Evolutionary conservation across 1,140 invertebrate species (phyloP).

Genomic region (Diprion similis): DNA sequence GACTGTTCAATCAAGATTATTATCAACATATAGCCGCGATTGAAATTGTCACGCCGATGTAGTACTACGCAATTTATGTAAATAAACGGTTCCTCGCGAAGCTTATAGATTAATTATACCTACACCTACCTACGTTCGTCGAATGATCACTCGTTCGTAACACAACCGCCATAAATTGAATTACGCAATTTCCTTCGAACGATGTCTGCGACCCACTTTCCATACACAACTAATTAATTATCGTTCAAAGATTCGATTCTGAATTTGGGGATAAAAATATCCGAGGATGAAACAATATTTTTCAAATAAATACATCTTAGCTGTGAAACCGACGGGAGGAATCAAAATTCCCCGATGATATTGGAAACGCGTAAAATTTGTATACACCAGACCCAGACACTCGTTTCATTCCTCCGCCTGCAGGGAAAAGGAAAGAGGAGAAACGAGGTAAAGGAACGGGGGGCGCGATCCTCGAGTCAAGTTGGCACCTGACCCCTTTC

Average conservation of each 20-base stretch:
- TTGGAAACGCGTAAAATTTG: slow-evolving; percentile 11
- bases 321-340: not conserved
- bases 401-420: not conserved
- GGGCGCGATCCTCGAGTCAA: not conserved
- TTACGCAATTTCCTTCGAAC: no score
- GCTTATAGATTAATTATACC: no score
- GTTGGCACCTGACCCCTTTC: not conserved
- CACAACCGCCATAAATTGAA: no score
- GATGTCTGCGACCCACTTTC: not conserved
- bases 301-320: not conserved
- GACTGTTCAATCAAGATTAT: not conserved
- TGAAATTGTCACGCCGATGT: not conserved
- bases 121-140: not conserved
- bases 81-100: no score
- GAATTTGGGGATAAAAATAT: not conserved
- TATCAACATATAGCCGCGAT: not conserved
- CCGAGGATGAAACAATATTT: not conserved
- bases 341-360: not conserved
- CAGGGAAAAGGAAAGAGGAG: not conserved
- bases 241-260: not conserved
- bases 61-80: no score
- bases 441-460: not conserved
- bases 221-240: slow-evolving; percentile 1
- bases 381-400: not conserved
- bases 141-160: no score